A percentile compares a stretch with the other conserved stretches of the same genome.
phyloP scores from a whole-genome alignment of 2,888 invertebrate genomes.

The Rotaria magnacalcarata region DNA sequence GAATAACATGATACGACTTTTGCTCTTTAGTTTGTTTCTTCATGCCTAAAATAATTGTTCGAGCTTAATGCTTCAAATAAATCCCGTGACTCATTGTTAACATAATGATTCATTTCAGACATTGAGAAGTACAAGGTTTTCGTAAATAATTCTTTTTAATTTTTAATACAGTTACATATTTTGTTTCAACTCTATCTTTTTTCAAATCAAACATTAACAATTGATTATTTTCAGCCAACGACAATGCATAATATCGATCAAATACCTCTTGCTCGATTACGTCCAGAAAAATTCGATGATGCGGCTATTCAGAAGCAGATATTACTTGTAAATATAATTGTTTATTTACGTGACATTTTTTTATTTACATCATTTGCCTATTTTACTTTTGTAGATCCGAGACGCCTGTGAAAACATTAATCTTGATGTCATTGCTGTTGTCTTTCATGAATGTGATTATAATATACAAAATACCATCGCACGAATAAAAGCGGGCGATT shows the following conservation, averaged over 20 bases:
- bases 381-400: neutral
- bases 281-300: conserved; percentile 7
- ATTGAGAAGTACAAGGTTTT: too few relatives aligned
- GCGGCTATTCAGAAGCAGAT: neutral
- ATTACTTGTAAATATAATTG: neutral
- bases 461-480: neutral
- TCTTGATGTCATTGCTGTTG: neutral
- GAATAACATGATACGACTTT: too few relatives aligned
- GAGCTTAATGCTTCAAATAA: neutral
- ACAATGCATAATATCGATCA: neutral
- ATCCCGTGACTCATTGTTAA: neutral
- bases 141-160: too few relatives aligned
- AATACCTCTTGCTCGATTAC: conserved; percentile 22
- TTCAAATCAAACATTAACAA: too few relatives aligned
- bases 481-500: neutral
- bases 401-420: neutral
- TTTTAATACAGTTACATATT: too few relatives aligned
- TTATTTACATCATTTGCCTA: too few relatives aligned
- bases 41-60: too few relatives aligned
- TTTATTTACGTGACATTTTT: neutral
- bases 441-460: conserved; percentile 10
- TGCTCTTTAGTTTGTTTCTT: too few relatives aligned
- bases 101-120: neutral
- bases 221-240: neutral
- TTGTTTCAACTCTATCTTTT: too few relatives aligned